Percentiles rank a stretch among this genome's conserved stretches.
These are phyloP conservation scores for Cryptoprocta ferox DNA, from an alignment of 2,797 vertebrate genomes.

Conservation along the genomic window DNA sequence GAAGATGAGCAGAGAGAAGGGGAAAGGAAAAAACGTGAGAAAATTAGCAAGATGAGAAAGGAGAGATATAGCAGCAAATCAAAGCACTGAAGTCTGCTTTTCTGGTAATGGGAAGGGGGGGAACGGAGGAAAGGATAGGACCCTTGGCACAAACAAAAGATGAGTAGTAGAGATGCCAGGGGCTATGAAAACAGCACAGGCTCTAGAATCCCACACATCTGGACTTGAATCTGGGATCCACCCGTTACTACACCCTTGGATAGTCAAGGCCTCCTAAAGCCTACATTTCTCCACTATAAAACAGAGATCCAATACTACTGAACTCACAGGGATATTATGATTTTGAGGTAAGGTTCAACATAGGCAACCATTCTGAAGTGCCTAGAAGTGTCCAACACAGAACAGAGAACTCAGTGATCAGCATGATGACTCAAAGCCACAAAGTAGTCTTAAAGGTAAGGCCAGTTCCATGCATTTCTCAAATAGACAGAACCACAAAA, in stretches of 20 bases:
- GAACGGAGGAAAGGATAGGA: not conserved
- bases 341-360: not conserved
- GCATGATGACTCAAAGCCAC: not conserved
- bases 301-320: not conserved
- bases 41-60: not conserved
- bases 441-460: not conserved
- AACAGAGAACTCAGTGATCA: not conserved
- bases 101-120: not conserved
- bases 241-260: too few species aligned
- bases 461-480: not conserved
- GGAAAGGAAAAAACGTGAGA: not conserved
- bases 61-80: not conserved
- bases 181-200: not conserved
- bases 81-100: not conserved
- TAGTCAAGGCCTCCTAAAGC: not conserved
- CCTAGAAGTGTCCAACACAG: not conserved
- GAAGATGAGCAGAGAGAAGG: not conserved
- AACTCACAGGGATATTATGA: not conserved
- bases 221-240: not conserved
- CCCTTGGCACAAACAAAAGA: not conserved
- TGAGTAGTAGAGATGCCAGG: not conserved
- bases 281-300: fast-evolving
- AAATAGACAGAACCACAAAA: not conserved
- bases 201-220: not conserved
- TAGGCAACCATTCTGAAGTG: not conserved